Evolutionary conservation across 2,113 vertebrate genomes (phyloP).

Genomic region (Romanogobio albipinnatus): DNA sequence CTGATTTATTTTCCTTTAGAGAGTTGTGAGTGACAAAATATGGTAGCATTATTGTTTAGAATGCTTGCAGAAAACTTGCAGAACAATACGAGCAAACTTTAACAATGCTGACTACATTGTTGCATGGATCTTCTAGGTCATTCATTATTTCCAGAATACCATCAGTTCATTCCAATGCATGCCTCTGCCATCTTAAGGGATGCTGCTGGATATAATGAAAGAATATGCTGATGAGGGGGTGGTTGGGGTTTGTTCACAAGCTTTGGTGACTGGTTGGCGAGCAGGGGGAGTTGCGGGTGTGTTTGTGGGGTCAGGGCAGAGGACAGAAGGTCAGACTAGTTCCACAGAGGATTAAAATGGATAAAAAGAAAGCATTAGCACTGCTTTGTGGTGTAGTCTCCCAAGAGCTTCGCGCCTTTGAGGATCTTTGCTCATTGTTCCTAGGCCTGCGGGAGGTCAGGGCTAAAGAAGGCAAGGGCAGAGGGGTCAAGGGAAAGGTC

Average conservation of each 20-base stretch:
- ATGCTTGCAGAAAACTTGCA: background rate
- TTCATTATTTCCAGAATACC: slow-evolving; percentile 11
- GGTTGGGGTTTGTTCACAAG: slow-evolving; percentile 27
- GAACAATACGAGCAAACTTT: background rate
- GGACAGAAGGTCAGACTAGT: slow-evolving; percentile 67
- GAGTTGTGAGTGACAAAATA: background rate
- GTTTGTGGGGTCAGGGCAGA: slow-evolving; percentile 64
- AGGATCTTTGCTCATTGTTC: slow-evolving; percentile 68
- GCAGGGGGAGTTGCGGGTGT: slow-evolving; percentile 58
- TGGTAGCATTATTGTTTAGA: background rate
- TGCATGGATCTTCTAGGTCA: background rate
- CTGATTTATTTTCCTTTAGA: background rate
- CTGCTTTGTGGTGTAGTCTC: slow-evolving; percentile 66
- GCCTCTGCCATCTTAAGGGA: background rate
- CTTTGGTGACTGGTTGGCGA: slow-evolving; percentile 32
- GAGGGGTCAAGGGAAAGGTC: slow-evolving; percentile 48
- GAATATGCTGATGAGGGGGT: slow-evolving; percentile 35
- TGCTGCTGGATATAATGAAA: slow-evolving; percentile 20
- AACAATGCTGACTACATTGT: background rate
- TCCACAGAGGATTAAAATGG: slow-evolving; percentile 65
- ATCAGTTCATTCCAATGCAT: background rate
- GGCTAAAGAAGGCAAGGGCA: slow-evolving; percentile 56
- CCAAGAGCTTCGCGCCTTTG: slow-evolving; percentile 60
- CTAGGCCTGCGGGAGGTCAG: slow-evolving; percentile 65
- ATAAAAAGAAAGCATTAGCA: slow-evolving; percentile 68